These are phyloP conservation scores for Nephrotoma appendiculata DNA, from an alignment of 2,888 invertebrate genomes.

Conservation along the genomic window DNA sequence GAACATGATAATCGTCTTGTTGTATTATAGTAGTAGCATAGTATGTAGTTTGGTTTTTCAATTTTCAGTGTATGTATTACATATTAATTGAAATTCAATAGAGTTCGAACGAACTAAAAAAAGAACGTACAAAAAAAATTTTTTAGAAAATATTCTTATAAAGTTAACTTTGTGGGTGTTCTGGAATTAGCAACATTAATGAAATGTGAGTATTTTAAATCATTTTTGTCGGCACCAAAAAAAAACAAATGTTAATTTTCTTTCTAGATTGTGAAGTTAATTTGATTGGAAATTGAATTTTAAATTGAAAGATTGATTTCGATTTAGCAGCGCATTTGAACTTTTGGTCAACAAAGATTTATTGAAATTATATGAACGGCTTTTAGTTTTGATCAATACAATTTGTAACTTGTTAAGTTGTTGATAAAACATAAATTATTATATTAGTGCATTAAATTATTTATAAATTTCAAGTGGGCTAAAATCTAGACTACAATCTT, in stretches of 20 bases:
- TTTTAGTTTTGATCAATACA: too few relatives aligned
- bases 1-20: not conserved
- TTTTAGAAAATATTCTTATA: not conserved
- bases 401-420: too few relatives aligned
- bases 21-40: not conserved
- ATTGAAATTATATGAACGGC: too few relatives aligned
- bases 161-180: not conserved
- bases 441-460: too few relatives aligned
- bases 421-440: too few relatives aligned
- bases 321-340: too few relatives aligned
- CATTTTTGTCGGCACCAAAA: not conserved
- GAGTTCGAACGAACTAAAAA: not conserved
- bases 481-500: too few relatives aligned
- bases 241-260: not conserved
- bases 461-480: too few relatives aligned
- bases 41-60: not conserved
- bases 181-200: not conserved
- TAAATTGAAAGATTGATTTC: too few relatives aligned
- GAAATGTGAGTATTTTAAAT: not conserved
- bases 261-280: not conserved
- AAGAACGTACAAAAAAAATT: not conserved
- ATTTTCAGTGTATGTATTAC: not conserved
- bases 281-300: not conserved
- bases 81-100: not conserved
- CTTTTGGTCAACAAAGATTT: too few relatives aligned